These are phyloP conservation scores for Rhabdophis nuchalis DNA, from an alignment of 2,797 vertebrate genomes.

Conservation along the genomic window DNA sequence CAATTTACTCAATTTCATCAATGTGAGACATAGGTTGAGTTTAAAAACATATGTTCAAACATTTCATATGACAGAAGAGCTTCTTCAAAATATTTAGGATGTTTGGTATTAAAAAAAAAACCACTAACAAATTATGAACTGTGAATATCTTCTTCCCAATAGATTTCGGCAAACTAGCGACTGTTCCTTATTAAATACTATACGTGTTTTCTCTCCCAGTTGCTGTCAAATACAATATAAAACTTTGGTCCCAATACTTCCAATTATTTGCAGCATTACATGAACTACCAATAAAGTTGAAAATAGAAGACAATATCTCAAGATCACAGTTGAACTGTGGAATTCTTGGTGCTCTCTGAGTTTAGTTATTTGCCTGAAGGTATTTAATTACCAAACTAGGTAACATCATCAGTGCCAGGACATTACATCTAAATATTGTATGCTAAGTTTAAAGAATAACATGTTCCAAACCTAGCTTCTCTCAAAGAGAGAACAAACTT, in stretches of 20 bases:
- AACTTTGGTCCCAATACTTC: neutral
- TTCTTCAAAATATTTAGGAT: neutral
- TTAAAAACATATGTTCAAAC: neutral
- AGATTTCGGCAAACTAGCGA: neutral
- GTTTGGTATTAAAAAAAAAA: neutral
- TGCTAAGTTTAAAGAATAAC: neutral
- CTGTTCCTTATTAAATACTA: neutral
- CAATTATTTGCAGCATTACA: neutral
- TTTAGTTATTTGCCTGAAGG: neutral
- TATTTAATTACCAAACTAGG: neutral
- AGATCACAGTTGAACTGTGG: neutral
- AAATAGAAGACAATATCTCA: neutral
- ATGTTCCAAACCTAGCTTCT: neutral
- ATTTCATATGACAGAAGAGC: neutral
- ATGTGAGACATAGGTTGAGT: neutral
- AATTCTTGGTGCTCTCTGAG: neutral
- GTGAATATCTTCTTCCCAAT: neutral
- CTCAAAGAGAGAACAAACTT: neutral
- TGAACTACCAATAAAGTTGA: neutral
- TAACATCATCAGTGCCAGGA: neutral
- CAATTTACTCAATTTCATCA: neutral
- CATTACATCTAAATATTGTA: neutral
- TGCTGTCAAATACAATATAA: neutral
- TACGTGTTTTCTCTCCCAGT: neutral
- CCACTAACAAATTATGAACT: neutral